Evolutionary conservation across 2,888 invertebrate species (phyloP).

Genomic region (Xylota sylvarum): DNA sequence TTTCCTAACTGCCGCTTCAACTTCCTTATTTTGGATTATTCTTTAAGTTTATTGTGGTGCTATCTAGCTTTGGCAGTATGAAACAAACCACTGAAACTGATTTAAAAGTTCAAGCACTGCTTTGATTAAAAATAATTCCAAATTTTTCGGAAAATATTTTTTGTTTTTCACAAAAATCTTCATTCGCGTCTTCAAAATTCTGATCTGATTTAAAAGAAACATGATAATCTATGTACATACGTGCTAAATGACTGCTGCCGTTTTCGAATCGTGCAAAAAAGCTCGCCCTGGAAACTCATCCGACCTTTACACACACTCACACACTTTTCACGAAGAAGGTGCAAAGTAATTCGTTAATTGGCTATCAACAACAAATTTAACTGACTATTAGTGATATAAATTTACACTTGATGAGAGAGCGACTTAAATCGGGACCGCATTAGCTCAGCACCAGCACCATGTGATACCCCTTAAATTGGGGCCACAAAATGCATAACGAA

Average conservation of each 20-base stretch:
- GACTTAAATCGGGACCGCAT: conserved; percentile 3
- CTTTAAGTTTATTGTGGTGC: too few relatives aligned
- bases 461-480: conserved; percentile 11
- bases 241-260: conserved; percentile 31
- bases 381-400: conserved; percentile 39
- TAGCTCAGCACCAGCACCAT: conserved; percentile 26
- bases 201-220: conserved; percentile 37
- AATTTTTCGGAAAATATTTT: not conserved
- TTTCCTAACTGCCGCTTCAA: too few relatives aligned
- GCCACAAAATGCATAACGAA: conserved; percentile 2
- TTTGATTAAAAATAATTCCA: not conserved
- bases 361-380: conserved; percentile 44
- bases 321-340: conserved; percentile 28
- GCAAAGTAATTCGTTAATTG: conserved; percentile 48
- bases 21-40: too few relatives aligned
- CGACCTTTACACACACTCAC: not conserved
- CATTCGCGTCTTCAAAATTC: not conserved
- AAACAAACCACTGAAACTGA: too few relatives aligned
- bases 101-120: too few relatives aligned
- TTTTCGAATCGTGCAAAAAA: conserved; percentile 12
- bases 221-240: conserved; percentile 16
- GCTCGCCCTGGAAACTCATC: not conserved
- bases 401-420: conserved; percentile 26
- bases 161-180: not conserved
- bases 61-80: too few relatives aligned